Evolutionary conservation across 1,140 invertebrate species (phyloP).

Genomic region (Pseudoatta argentina): DNA sequence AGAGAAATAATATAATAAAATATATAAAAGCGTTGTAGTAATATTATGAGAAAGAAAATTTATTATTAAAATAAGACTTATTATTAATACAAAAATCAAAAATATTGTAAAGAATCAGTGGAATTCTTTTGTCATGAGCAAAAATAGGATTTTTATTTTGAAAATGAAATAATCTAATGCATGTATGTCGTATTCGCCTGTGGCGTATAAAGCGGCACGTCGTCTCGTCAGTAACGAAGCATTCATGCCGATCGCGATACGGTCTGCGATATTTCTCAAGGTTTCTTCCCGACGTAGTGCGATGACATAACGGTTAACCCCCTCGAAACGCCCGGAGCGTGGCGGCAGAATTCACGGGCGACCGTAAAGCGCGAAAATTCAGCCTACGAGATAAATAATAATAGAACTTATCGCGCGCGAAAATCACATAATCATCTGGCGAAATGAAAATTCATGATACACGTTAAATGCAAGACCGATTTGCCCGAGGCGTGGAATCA

Average conservation of each 20-base stretch:
- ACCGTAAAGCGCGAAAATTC: slow-evolving; percentile 50
- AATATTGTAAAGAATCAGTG: background rate
- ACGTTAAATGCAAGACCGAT: slow-evolving; percentile 9
- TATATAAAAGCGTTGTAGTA: background rate
- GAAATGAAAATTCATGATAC: slow-evolving; percentile 37
- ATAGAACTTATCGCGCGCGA: slow-evolving; percentile 41
- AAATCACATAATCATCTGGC: slow-evolving; percentile 35
- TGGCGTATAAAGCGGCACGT: slow-evolving; percentile 26
- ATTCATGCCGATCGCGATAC: slow-evolving; percentile 71
- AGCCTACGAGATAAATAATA: slow-evolving; percentile 40
- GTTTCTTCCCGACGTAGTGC: slow-evolving; percentile 30
- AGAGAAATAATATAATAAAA: background rate
- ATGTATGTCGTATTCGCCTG: background rate
- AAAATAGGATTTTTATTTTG: background rate
- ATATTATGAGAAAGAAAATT: background rate
- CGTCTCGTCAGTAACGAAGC: slow-evolving; percentile 66
- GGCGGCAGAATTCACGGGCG: slow-evolving; percentile 28
- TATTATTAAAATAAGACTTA: background rate
- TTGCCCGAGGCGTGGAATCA: background rate
- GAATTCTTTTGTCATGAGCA: background rate
- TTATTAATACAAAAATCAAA: background rate
- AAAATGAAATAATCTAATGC: background rate
- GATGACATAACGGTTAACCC: slow-evolving; percentile 71
- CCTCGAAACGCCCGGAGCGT: slow-evolving; percentile 38
- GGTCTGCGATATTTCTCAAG: slow-evolving; percentile 53